Base-by-base conservation (phyloP, 2,888 invertebrate species). In the Drosophila lutescens region DNA sequence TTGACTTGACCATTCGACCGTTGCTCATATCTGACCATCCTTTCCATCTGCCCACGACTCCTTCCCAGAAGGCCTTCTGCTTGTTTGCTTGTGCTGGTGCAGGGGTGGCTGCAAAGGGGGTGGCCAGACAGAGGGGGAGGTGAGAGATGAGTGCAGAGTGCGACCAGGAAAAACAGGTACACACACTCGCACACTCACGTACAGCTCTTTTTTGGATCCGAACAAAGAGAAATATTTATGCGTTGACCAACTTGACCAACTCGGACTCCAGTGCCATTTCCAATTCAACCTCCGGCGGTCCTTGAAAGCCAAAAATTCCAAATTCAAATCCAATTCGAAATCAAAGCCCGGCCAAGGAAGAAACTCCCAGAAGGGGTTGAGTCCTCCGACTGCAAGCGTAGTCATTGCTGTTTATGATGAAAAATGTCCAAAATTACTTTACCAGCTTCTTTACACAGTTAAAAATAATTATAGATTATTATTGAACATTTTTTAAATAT, bases 1-100 rank as follows among this genome's bases (percentile, higher is more conserved):
- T 80, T 89, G 86, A 82, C 89, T 89, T 88, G 88, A 80, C 86
- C 80, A 85, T 72, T 89, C 86, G 83, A 82, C 79, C 89, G 79
- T 89, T 89, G 79, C 78, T 87, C 89, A 89, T 87, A 85, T 83
- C 77, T 78, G 76, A 47, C 57, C 66, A 59, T 36, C 47, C 70
- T 40, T 58, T 8, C 61, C 49, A 46, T 38, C 34, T 36, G 38
- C 20, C 43, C 13, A 8, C 38, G 54, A 38, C 43, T 41, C 57
- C 20, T 20, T 20, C 20, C 20, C 55, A 59, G 54, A 46, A n/a
- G n/a, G 30, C 70, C 74, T 60, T 60, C 66, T 43, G 9, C 55
- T 34, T 71, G 66, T 63, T 72, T 71, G 72, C 51, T 72, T 76
- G 74, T 79, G 70, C 53, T 54, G 47, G 15, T 46, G 65, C 30